Conservation (phyloP, 2,797 vertebrate genomes). For the Malurus leucopterus region DNA sequence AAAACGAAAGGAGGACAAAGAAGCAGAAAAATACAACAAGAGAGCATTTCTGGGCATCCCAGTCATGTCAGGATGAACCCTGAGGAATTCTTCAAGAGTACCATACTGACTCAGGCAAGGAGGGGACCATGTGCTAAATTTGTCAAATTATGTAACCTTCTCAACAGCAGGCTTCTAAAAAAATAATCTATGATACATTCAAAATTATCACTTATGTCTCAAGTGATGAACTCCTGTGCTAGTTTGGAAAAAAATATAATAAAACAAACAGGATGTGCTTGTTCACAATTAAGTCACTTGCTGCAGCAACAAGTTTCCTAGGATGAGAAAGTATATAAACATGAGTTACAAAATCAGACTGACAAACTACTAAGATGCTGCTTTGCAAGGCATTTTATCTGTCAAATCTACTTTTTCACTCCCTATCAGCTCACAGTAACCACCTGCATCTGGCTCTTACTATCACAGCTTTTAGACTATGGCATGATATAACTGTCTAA, state of each 20-base stretch:
- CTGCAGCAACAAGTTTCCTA: neutral
- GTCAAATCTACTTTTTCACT: neutral
- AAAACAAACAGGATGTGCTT: neutral
- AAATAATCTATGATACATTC: neutral
- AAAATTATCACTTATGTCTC: neutral
- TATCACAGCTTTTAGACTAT: neutral
- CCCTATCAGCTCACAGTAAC: neutral
- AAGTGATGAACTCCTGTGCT: neutral
- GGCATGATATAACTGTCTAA: neutral
- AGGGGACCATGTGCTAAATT: neutral
- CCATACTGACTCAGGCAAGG: neutral
- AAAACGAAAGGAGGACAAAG: neutral
- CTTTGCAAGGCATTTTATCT: neutral
- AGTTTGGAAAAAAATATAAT: neutral
- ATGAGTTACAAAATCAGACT: neutral
- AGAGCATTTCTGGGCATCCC: neutral
- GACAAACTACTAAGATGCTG: neutral
- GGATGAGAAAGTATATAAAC: neutral
- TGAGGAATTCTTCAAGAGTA: neutral
- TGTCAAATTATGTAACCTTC: neutral
- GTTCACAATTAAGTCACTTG: neutral
- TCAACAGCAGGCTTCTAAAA: neutral
- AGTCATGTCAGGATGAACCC: neutral
- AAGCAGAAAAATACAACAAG: neutral
- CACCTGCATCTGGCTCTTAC: neutral